Evolutionary conservation across 2,888 invertebrate genomes (phyloP).

Genomic region (Brachyptera risi): DNA sequence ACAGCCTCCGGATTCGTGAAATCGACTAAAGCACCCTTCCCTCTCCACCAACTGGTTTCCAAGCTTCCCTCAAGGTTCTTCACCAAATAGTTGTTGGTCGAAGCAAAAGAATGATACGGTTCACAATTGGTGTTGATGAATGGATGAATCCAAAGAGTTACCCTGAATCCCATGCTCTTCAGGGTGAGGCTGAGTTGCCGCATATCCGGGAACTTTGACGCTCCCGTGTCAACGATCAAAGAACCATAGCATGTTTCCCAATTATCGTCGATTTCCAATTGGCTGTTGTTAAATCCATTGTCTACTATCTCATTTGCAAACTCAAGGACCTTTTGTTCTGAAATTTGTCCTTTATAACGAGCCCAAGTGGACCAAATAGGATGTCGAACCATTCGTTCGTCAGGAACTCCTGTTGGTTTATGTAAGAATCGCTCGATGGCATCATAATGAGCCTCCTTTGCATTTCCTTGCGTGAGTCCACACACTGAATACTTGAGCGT

Average conservation of each 20-base stretch:
- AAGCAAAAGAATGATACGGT: slow-evolving; percentile 55
- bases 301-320: slow-evolving; percentile 65
- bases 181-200: slow-evolving; percentile 57
- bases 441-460: slow-evolving; percentile 25
- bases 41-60: slow-evolving; percentile 50
- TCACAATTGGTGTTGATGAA: slow-evolving; percentile 72
- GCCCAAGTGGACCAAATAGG: slow-evolving; percentile 92
- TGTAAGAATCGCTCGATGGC: slow-evolving; percentile 50
- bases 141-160: slow-evolving; percentile 82
- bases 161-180: slow-evolving; percentile 54
- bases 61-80: slow-evolving; percentile 42
- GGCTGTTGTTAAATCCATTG: slow-evolving; percentile 64
- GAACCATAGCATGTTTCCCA: slow-evolving; percentile 88
- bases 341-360: slow-evolving; percentile 63
- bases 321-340: slow-evolving; percentile 55
- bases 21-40: slow-evolving; percentile 61
- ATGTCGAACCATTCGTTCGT: slow-evolving; percentile 64
- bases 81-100: slow-evolving; percentile 54
- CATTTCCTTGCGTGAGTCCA: slow-evolving; percentile 11
- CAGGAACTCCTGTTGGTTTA: slow-evolving; percentile 60
- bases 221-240: slow-evolving; percentile 58
- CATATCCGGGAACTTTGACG: slow-evolving; percentile 63
- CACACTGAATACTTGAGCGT: slow-evolving; percentile 22
- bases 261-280: slow-evolving; percentile 81
- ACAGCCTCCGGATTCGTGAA: slow-evolving; percentile 66